Evolutionary conservation across 2,888 invertebrate genomes (phyloP).

Genomic region (Cepaea hortensis): DNA sequence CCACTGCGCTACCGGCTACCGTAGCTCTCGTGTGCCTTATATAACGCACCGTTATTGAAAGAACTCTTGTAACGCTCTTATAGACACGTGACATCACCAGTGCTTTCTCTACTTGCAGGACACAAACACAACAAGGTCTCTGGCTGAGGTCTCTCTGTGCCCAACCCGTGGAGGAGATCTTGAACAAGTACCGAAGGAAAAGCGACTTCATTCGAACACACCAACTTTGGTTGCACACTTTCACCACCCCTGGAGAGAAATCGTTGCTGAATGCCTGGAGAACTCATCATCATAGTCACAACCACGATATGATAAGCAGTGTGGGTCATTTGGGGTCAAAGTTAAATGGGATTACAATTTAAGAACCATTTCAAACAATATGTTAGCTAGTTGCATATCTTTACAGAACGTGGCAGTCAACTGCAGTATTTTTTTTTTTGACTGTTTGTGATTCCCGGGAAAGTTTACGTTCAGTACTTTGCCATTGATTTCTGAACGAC

Average conservation of each 20-base stretch:
- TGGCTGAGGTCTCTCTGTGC: constrained; percentile 53
- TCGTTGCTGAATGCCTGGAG: constrained; percentile 51
- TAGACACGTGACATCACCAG: background rate
- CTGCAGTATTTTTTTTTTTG: too few species aligned
- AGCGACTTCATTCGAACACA: constrained; percentile 41
- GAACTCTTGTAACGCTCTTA: background rate
- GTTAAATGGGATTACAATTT: too few species aligned
- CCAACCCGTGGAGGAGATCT: constrained; percentile 53
- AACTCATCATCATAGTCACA: background rate
- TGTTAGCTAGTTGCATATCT: too few species aligned
- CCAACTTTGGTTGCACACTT: constrained; percentile 44
- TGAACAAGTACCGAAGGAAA: constrained; percentile 51
- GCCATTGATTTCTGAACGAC: too few species aligned
- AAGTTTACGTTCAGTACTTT: too few species aligned
- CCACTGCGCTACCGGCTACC: background rate
- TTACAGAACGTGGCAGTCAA: too few species aligned
- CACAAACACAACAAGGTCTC: constrained; percentile 40
- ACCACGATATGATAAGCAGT: too few species aligned
- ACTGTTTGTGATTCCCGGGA: too few species aligned
- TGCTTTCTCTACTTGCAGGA: background rate
- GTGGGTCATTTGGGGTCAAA: too few species aligned
- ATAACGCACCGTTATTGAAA: too few species aligned
- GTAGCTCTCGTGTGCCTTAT: too few species aligned
- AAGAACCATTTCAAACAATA: too few species aligned
- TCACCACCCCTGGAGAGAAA: constrained; percentile 52